Base-by-base conservation (phyloP, 2,797 vertebrate genomes). In the Mus caroli region DNA sequence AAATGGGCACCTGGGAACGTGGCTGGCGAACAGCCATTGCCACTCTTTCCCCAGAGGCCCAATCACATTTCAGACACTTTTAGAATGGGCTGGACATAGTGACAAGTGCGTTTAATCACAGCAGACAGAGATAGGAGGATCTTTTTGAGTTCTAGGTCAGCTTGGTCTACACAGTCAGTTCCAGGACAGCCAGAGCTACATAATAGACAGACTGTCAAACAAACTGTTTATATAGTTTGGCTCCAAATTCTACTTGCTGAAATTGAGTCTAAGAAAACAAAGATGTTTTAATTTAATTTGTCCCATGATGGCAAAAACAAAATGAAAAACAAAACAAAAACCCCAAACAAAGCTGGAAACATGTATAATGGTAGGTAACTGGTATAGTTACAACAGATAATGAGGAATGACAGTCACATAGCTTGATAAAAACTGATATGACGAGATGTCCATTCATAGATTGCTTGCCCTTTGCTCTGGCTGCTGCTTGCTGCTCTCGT, bases 211-310 rank as follows among this genome's bases (percentile, higher is more conserved):
- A 52, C 34, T 85, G 43, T 24, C 31, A 24, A 24, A 85, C 62
- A 67, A 46, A 62, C 20, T 52, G 40, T 89, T 85, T 78, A 58
- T 34, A n/a, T 7, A 0, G 78, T 90, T 54, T 37, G 31, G 88
- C 20, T 6, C 28, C 86, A 31, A 92, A 90, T 22, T 82, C n/a
- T 24, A 46, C 75, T 37, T 84, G 43, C 8, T 89, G 26, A 58
- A 93, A 92, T 2, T 40, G 31, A 75, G 54, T 69, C 14, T 93
- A 90, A 73, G 10, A 50, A 94, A 85, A 77, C 71, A 89, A 54
- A 96, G 17, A 50, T 3, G 26, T 69, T 67, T 89, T 75, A 88
- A 91, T 79, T 95, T 80, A 58, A 52, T 78, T 83, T 92, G 75
- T 28, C 20, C 82, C 37, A 19, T 1, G 4, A 62, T 15, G 37